phyloP scores from a whole-genome alignment of 2,888 invertebrate species.

The Empis stercorea region DNA sequence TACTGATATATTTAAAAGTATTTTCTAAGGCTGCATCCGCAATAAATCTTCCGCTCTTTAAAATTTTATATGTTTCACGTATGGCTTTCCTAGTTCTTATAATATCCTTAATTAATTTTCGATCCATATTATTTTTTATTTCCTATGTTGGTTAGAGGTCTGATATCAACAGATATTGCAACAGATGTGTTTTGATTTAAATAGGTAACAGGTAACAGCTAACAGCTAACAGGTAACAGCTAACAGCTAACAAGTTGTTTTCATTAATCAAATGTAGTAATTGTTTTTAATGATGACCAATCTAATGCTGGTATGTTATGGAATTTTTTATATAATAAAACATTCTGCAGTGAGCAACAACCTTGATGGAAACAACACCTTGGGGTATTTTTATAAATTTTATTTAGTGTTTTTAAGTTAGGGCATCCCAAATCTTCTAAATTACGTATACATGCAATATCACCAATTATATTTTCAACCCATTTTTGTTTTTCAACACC shows the following conservation, averaged over 20 bases:
- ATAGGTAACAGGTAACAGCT: too few species aligned
- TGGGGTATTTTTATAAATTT: constrained; percentile 3
- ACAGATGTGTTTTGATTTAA: not conserved
- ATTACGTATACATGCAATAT: too few species aligned
- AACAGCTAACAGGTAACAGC: too few species aligned
- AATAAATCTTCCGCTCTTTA: not conserved
- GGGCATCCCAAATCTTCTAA: too few species aligned
- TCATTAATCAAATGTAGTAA: too few species aligned
- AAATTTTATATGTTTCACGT: not conserved
- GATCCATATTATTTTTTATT: not conserved
- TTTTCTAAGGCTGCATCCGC: not conserved
- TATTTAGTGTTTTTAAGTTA: too few species aligned
- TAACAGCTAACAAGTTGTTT: too few species aligned
- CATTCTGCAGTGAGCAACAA: too few species aligned
- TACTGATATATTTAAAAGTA: not conserved
- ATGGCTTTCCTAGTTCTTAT: constrained; percentile 3
- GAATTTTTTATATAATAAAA: too few species aligned
- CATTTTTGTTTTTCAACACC: constrained; percentile 9
- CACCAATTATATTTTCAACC: too few species aligned
- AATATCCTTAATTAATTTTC: constrained; percentile 1
- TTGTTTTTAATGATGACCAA: constrained; percentile 14
- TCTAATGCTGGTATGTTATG: too few species aligned
- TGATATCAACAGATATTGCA: not conserved
- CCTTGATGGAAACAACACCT: constrained; percentile 11
- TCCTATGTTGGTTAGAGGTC: not conserved